Evolutionary conservation across 2,888 invertebrate genomes (phyloP).

Genomic region (Pollenia angustigena): DNA sequence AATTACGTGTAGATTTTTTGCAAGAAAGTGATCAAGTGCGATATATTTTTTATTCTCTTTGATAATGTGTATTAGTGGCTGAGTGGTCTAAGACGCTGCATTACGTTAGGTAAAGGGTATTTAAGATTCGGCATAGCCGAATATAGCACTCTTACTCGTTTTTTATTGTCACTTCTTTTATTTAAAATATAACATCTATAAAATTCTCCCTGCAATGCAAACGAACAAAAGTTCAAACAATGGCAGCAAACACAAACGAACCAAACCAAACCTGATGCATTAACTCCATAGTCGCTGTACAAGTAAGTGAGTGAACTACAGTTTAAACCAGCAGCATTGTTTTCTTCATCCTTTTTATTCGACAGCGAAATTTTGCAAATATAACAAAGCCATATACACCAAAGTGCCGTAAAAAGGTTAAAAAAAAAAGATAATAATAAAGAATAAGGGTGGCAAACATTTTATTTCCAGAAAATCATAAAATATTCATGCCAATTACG

Average conservation of each 20-base stretch:
- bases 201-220: constrained; percentile 48
- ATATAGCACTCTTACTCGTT: neutral
- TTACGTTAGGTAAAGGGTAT: too few species aligned
- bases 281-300: constrained; percentile 3
- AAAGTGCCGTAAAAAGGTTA: constrained; percentile 41
- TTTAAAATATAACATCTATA: constrained; percentile 42
- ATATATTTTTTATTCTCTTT: too few species aligned
- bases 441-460: constrained; percentile 48
- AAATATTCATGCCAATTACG: constrained; percentile 74
- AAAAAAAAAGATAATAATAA: constrained; percentile 12
- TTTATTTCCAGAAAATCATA: constrained; percentile 68
- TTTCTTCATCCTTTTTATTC: neutral
- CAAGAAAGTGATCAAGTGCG: too few species aligned
- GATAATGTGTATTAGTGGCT: too few species aligned
- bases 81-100: too few species aligned
- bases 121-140: neutral
- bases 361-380: constrained; percentile 19
- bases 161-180: neutral
- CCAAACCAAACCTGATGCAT: constrained; percentile 53
- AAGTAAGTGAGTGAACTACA: constrained; percentile 11
- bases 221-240: constrained; percentile 57
- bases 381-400: constrained; percentile 34
- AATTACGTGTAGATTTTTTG: too few species aligned
- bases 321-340: constrained; percentile 35
- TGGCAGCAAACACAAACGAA: constrained; percentile 24